Percentiles rank a stretch among this genome's conserved stretches.
phyloP scores from a whole-genome alignment of 37 sponge, comb jelly and placozoan species.

The Haliclona indistincta region DNA sequence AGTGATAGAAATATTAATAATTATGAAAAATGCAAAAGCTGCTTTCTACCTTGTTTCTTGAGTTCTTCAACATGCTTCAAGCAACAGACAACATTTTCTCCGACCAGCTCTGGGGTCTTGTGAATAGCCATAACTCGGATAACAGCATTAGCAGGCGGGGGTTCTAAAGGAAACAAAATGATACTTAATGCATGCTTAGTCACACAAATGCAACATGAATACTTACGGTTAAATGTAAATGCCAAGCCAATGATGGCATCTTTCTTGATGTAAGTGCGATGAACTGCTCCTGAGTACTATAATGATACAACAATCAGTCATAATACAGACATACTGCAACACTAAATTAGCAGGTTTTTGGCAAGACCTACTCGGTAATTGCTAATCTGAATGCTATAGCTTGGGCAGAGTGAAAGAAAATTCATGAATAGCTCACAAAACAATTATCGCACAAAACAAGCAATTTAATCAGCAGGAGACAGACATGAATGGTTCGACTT shows the following conservation, averaged over 20 bases:
- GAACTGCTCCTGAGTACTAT: neutral
- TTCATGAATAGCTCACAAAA: neutral
- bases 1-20: neutral
- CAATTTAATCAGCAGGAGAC: neutral
- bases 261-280: neutral
- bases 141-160: constrained; percentile 9
- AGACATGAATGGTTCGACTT: neutral
- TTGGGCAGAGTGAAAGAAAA: no score
- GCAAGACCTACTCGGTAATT: no score
- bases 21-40: neutral
- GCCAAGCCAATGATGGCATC: neutral
- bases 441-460: no score
- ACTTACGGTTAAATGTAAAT: neutral
- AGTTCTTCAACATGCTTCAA: constrained; percentile 27
- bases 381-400: no score
- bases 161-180: no score
- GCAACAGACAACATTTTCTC: constrained; percentile 25
- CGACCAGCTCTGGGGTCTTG: constrained; percentile 26
- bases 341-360: no score
- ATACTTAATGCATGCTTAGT: no score
- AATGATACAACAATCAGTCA: neutral
- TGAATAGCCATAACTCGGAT: constrained; percentile 40
- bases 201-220: no score
- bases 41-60: constrained; percentile 17
- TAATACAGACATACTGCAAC: neutral